These are phyloP conservation scores for Drosophila grimshawi DNA, from an alignment of 1,140 invertebrate genomes.

Conservation along the genomic window DNA sequence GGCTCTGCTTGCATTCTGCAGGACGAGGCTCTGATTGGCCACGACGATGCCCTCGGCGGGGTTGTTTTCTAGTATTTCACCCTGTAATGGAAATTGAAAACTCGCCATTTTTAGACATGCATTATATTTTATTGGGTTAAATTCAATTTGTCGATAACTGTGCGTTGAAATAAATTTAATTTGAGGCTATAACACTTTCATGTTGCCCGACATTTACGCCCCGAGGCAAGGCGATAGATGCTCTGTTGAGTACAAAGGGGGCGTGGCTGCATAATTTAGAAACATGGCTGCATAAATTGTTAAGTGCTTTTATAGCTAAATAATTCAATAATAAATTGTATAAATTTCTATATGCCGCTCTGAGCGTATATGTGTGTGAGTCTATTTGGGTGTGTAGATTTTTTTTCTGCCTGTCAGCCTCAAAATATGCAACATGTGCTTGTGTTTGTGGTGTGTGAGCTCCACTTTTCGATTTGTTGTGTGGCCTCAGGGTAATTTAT, in stretches of 20 bases:
- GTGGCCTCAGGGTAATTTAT: constrained; percentile 67
- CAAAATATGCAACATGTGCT: constrained; percentile 73
- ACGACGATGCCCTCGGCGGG: constrained; percentile 91
- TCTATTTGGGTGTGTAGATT: constrained; percentile 32
- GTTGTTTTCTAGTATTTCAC: constrained; percentile 89
- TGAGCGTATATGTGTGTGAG: neutral
- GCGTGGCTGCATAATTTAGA: constrained; percentile 69
- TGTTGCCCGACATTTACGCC: constrained; percentile 49
- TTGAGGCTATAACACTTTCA: constrained; percentile 80
- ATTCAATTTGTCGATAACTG: constrained; percentile 75
- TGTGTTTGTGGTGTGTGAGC: constrained; percentile 26
- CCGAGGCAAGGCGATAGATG: constrained; percentile 1
- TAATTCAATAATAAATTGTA: constrained; percentile 80
- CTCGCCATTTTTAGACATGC: constrained; percentile 20
- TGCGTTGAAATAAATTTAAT: constrained; percentile 77
- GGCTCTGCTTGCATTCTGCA: constrained; percentile 91
- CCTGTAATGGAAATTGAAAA: constrained; percentile 84
- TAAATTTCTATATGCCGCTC: constrained; percentile 35
- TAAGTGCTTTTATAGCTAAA: constrained; percentile 69
- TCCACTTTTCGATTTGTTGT: constrained; percentile 54
- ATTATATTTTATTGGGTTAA: constrained; percentile 74
- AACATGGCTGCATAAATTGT: constrained; percentile 73
- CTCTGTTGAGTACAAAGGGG: constrained; percentile 3
- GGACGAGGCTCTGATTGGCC: constrained; percentile 93
- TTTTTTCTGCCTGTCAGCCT: constrained; percentile 50